Conservation (phyloP, 2,888 invertebrate genomes). For the Sinopyrophorus schimmeli region DNA sequence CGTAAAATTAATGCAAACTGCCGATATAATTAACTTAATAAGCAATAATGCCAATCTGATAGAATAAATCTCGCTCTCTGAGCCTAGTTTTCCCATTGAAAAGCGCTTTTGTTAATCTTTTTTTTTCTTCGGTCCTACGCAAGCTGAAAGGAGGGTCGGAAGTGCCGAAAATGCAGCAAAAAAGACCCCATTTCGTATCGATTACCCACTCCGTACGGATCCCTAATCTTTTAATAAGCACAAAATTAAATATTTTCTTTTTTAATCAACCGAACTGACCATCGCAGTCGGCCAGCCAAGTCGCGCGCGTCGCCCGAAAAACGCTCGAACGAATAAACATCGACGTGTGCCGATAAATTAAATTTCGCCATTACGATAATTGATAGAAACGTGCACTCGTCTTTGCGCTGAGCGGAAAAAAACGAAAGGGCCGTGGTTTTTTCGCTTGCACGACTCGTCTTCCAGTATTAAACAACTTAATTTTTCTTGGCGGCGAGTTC, state of each 20-base stretch:
- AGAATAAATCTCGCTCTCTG: no score
- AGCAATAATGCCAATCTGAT: no score
- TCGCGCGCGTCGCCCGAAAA: background rate
- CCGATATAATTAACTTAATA: no score
- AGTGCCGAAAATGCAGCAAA: slow-evolving; percentile 15
- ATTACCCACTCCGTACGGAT: slow-evolving; percentile 25
- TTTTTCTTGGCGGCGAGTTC: slow-evolving; percentile 6
- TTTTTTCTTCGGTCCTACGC: no score
- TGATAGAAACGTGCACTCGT: slow-evolving; percentile 7
- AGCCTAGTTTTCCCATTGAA: no score
- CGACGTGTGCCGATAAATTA: slow-evolving; percentile 7
- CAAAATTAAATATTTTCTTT: slow-evolving; percentile 37
- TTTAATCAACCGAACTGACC: slow-evolving; percentile 32
- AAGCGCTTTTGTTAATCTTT: no score
- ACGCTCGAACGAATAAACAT: background rate
- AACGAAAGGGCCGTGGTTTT: slow-evolving; percentile 10
- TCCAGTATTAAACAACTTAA: slow-evolving; percentile 1
- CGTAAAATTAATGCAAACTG: no score
- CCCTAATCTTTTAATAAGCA: slow-evolving; percentile 32
- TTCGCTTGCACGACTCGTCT: slow-evolving; percentile 1
- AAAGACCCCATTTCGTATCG: slow-evolving; percentile 21
- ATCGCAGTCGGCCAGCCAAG: slow-evolving; percentile 11
- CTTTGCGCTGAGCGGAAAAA: slow-evolving; percentile 3
- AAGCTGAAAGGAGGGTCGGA: no score
- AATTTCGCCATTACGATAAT: background rate